A percentile compares a stretch with the other conserved stretches of the same genome.
These are phyloP conservation scores for Ptychobarbus kaznakovi DNA, from an alignment of 2,797 vertebrate species.

Conservation along the genomic window DNA sequence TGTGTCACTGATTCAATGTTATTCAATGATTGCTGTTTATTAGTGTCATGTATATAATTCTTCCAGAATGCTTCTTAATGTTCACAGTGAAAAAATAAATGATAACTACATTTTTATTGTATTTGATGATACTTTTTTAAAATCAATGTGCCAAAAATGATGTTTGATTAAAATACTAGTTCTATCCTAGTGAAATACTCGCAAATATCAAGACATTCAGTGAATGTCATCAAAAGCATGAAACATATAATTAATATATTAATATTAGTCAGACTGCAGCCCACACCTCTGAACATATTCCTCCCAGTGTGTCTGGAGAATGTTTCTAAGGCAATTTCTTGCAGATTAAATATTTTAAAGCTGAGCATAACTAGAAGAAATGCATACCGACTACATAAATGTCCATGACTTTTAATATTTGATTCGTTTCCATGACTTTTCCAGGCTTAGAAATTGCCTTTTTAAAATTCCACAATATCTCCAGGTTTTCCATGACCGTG, in stretches of 20 bases:
- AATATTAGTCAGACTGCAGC: neutral
- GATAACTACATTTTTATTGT: neutral
- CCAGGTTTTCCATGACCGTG: neutral
- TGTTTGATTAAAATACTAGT: neutral
- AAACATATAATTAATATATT: neutral
- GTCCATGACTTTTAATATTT: slow-evolving; percentile 17
- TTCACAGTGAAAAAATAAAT: neutral
- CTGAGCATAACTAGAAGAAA: neutral
- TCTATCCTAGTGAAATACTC: no score
- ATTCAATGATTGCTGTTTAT: neutral
- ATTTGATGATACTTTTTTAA: neutral
- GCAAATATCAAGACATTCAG: neutral
- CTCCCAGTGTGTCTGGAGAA: neutral
- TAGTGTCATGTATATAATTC: neutral
- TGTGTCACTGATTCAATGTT: neutral
- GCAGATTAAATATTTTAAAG: neutral
- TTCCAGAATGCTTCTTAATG: no score
- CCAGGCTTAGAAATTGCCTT: neutral
- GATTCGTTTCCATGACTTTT: slow-evolving; percentile 15
- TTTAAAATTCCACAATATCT: neutral
- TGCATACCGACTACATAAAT: neutral
- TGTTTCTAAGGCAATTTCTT: neutral
- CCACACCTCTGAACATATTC: neutral
- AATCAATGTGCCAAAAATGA: neutral
- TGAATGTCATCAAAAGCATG: neutral